Base-by-base conservation (phyloP, 2,113 vertebrate genomes). In the Ursus arctos region DNA sequence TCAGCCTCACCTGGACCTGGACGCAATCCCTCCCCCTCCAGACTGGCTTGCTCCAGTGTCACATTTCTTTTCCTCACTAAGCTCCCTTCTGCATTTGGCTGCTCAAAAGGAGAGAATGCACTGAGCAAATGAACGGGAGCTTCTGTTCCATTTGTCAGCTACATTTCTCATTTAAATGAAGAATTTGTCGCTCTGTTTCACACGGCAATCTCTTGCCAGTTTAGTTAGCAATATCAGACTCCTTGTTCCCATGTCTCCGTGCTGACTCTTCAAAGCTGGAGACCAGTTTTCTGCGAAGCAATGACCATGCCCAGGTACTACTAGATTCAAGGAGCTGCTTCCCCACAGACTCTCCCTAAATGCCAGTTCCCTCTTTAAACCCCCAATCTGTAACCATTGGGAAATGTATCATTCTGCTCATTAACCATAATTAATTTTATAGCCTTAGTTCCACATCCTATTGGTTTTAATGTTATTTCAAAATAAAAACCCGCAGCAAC, bases 321-420 rank as follows among this genome's bases (percentile, higher is more conserved):
- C 81, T 79, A 19, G 90, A 87, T 47, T 19, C 71, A n/a, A 96
- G 77, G 9, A 77, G 53, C 7, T 49, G 51, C 9, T 24, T 36
- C 43, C 51, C 49, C 33, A 88, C 65, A 47, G n/a, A 59, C 10
- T 36, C 57, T 33, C 49, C n/a, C 55, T 89, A 24, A n/a, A 57
- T 49, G 47, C 71, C 7, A 16, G 31, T 51, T 91, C 43, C 87
- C 71, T 69, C 87, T 69, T 47, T 7, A 26, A 84, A 49, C 49
- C 12, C 63, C 59, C 31, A n/a, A 51, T 55, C 21, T 67, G 21
- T 74, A 24, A 69, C 76, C 51, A 61, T 1, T 71, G 51, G 51
- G 47, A 87, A 81, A 95, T 28, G 7, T n/a, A 79, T 65, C 95
- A n/a, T 90, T 87, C 28, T 87, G 86, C 31, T 71, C 22, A 86